Base-by-base conservation (phyloP, 2,113 vertebrate species). In the Trematocara nigrifrons region DNA sequence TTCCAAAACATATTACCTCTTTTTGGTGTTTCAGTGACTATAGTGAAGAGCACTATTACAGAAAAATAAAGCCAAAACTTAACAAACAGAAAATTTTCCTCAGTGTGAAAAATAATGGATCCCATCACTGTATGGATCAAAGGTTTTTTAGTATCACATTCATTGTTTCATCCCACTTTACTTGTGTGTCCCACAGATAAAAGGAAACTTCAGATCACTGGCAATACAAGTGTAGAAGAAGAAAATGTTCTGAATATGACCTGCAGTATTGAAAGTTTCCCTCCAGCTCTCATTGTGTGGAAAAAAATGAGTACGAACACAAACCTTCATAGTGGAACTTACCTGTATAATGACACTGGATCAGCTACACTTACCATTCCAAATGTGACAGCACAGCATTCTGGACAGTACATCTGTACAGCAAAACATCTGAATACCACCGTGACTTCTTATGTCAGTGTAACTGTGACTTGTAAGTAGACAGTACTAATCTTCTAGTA, bases 381-480 rank as follows among this genome's bases (percentile, higher is more conserved):
- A 20, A 42, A 22, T 69, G 61, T 22, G 35, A 69, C 35, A 8
- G 35, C 11, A 22, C 18, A 40, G 6, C n/a, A 69, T 42, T 40
- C 6, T 13, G 35, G 61, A 69, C 61, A 66, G 35, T 66, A 40
- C 61, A 66, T 66, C 61, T 66, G 35, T 22, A 66, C 35, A 40
- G 61, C 35, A 40, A 66, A 66, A 13, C 35, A 66, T 40, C 35
- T 40, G n/a, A 40, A 66, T 40, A 66, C 61, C n/a, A 66, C 35
- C 1, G 4, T 22, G n/a, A 66, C n/a, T 0, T 40, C 61, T 40
- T 40, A 40, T 13, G 35, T 66, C 7, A 22, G 6, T 66, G 61
- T 66, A n/a, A 66, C 3, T 66, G 61, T 66, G 35, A 66, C 61
- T 66, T 66, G 64, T 69, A 42, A 69, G 61, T 66, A 66, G n/a